Conservation (phyloP, 2,888 invertebrate genomes). For the Lutraria lutraria region DNA sequence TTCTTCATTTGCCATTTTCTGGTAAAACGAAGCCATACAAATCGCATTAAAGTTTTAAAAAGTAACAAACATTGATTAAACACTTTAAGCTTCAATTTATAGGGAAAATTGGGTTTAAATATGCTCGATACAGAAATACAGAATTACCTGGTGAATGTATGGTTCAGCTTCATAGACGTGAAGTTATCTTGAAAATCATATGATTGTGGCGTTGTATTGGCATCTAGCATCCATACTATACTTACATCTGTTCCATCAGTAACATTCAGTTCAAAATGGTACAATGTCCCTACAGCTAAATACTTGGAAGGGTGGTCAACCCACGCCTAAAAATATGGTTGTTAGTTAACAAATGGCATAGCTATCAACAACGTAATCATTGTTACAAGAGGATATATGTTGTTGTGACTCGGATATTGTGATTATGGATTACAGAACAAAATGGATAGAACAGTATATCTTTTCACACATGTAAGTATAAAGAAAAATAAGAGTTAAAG, state of each 20-base stretch:
- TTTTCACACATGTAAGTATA: no score
- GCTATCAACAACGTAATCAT: not conserved
- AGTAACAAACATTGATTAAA: no score
- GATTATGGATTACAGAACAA: no score
- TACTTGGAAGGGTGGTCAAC: constrained; percentile 26
- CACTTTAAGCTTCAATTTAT: no score
- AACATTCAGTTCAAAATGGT: constrained; percentile 46
- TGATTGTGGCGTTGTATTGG: constrained; percentile 16
- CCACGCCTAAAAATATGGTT: constrained; percentile 47
- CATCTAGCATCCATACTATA: constrained; percentile 43
- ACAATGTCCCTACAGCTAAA: constrained; percentile 39
- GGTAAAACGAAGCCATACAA: no score
- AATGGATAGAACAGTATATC: no score
- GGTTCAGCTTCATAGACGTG: constrained; percentile 13
- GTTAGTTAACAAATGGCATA: not conserved
- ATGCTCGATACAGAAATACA: not conserved
- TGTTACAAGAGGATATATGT: no score
- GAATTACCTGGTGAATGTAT: constrained; percentile 35
- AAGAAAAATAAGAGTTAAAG: no score
- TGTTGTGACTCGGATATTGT: no score
- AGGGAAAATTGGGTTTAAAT: no score
- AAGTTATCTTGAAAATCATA: constrained; percentile 22
- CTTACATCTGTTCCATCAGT: constrained; percentile 45
- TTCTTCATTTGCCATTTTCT: no score
- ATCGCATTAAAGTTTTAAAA: no score